Evolutionary conservation across 2,888 invertebrate genomes (phyloP), one percentile per base, ranked within the genome.

Genomic region (Periphyllus acericola): DNA sequence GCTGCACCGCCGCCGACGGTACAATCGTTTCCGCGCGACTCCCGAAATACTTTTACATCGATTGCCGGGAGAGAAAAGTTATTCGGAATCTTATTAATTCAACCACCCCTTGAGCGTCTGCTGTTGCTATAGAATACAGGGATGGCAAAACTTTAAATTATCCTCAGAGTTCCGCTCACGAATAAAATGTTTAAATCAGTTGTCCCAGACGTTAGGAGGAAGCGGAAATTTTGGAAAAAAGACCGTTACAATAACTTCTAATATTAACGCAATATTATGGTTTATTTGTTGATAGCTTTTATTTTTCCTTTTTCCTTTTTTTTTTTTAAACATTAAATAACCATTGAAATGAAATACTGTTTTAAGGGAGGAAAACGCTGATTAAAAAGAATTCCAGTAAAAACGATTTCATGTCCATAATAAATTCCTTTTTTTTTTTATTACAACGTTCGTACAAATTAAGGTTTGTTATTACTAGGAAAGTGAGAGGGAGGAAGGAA

Each of bases 61-160:
- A 87, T 87, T 80, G 81, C 40, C 32, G 74, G 32, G 74, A 55
- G 60, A 46, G 80, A 81, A 87, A 87, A 87, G 60, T 87, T 87
- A 81, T 87, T 87, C 60, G 72, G 34, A 87, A 87, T 87, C 87
- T 81, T 87, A 87, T 87, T 87, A 87, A 80, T 86, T 87, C 87
- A 60, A 87, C 87, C 74, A 87, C 87, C 74, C 32, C 87, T 66
- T 80, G 29, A 87, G 66, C 80, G 72, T 60, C 86, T 71, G 79
- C 46, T 60, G 40, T 40, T 80, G 66, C 40, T 75, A 19, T 40
- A 34, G 34, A 17, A 36, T 68, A 52, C 9, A 32, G 29, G 72
- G 40, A 66, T 36, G 74, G 74, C 25, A 36, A 79, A 79, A 81
- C 72, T 87, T 87, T 66, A 87, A 87, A 87, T 87, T 81, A 81